A percentile compares a stretch with the other conserved stretches of the same genome.
These are phyloP conservation scores for Drosophila athabasca DNA, from an alignment of 1,140 invertebrate genomes.

Conservation along the genomic window DNA sequence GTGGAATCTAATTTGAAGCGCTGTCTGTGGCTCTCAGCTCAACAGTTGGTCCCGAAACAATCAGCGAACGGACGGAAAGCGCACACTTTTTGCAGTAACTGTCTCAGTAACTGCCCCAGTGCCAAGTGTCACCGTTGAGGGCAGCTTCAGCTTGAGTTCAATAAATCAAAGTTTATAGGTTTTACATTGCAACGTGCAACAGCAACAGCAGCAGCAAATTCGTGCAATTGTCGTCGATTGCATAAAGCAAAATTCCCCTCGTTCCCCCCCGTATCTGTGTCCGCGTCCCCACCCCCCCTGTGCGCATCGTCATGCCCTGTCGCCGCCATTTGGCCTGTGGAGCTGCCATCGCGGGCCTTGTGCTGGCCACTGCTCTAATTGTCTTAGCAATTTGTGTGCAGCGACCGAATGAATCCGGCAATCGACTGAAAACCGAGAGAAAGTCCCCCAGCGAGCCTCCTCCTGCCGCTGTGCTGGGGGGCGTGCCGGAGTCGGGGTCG, in stretches of 20 bases:
- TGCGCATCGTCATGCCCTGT: constrained; percentile 51
- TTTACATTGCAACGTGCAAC: constrained; percentile 39
- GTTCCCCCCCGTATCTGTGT: no score
- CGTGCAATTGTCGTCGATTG: constrained; percentile 34
- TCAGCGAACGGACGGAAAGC: constrained; percentile 39
- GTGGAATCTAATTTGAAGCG: constrained; percentile 48
- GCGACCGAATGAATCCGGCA: constrained; percentile 40
- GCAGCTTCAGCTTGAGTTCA: constrained; percentile 29
- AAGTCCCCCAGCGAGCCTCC: constrained; percentile 16
- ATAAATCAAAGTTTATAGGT: constrained; percentile 69
- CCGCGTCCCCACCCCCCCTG: background rate
- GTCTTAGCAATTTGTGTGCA: constrained; percentile 62
- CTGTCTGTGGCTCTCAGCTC: constrained; percentile 34
- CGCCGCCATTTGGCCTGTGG: constrained; percentile 37
- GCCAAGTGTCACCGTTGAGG: constrained; percentile 35
- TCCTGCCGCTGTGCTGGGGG: background rate
- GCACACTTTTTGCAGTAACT: constrained; percentile 22
- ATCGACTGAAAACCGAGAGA: constrained; percentile 51
- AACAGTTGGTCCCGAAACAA: constrained; percentile 44
- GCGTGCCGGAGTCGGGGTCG: background rate
- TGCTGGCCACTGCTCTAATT: constrained; percentile 62
- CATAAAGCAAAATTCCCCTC: constrained; percentile 37
- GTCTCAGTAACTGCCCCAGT: constrained; percentile 17
- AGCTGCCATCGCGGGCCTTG: constrained; percentile 30
- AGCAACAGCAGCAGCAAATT: constrained; percentile 21